Base-by-base conservation (phyloP, 2,113 vertebrate species). In the Pteruthius melanotis region DNA sequence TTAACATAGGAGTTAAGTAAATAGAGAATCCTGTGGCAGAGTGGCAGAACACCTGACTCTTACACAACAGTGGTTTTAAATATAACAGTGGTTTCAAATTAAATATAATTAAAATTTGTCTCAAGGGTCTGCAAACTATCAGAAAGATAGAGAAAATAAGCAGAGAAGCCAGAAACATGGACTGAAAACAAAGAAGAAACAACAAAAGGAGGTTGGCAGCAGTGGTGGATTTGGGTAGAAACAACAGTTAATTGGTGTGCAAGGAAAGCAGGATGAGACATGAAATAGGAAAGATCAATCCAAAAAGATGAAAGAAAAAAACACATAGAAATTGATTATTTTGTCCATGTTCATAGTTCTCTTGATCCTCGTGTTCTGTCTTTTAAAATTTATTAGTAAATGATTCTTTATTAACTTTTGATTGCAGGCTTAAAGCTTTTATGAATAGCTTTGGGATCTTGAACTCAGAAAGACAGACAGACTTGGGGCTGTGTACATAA, bases 271-370 rank as follows among this genome's bases (percentile, higher is more conserved):
- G 70, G 88, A 63, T 30, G 60, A 86, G 30, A 71, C 53, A 86
- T 75, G 35, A 90, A 88, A 86, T 57, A 65, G 6, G 7, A 44
- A 35, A 81, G 40, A 82, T 93, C 87, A 93, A 61, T 80, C 28
- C 15, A 72, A 87, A 88, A 89, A 83, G 60, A 88, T 93, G 27
- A 94, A 94, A 90, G 53, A 53, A 59, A 83, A 86, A 86, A 89
- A 68, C 45, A 54, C 24, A 77, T 9, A 83, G 22, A 78, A 74
- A 93, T 83, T 56, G 31, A 79, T 95, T 93, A 66, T 80, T 90
- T 90, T 64, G 5, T 49, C 16, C 7, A 9, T 71, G 4, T 53
- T 70, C 33, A 20, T 54, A 52, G 18, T 61, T 56, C 42, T 88
- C 56, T 64, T 93, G 85, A 83, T 93, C 20, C 3, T 59, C 2